Conservation (phyloP, 2,113 vertebrate genomes). For the Haemorhous mexicanus region DNA sequence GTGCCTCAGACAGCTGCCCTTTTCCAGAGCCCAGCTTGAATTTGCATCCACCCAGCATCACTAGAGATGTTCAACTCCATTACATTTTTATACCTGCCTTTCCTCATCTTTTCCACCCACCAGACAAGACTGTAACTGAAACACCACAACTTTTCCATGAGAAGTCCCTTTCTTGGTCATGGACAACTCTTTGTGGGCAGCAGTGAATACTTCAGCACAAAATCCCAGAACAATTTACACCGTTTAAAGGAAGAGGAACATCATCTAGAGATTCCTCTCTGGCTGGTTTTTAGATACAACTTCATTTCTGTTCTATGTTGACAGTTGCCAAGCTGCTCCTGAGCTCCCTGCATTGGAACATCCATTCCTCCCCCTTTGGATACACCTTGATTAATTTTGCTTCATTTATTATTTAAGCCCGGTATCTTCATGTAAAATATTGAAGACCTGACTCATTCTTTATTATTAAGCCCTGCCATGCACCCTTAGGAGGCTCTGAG, state of each 20-base stretch:
- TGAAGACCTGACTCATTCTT: constrained; percentile 51
- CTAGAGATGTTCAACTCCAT: not conserved
- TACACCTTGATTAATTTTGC: constrained; percentile 53
- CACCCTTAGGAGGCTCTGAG: constrained; percentile 12
- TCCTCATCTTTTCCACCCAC: not conserved
- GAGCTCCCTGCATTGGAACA: not conserved
- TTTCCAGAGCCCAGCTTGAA: not conserved
- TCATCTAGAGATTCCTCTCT: not conserved
- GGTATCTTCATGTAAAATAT: constrained; percentile 30
- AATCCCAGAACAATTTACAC: not conserved
- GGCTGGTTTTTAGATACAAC: not conserved
- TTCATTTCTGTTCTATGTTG: not conserved
- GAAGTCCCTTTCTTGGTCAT: not conserved
- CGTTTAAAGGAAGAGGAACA: not conserved
- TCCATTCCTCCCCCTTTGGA: not conserved
- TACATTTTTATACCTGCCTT: not conserved
- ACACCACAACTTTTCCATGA: not conserved
- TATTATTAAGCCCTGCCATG: constrained; percentile 42
- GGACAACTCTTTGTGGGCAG: not conserved
- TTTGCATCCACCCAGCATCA: not conserved
- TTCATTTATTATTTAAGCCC: constrained; percentile 49
- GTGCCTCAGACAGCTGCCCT: not conserved
- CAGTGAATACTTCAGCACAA: not conserved
- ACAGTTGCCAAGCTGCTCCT: not conserved
- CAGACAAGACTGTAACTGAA: not conserved